phyloP scores from a whole-genome alignment of 37 sponge, comb jelly and placozoan species.

The Geodia barretti region DNA sequence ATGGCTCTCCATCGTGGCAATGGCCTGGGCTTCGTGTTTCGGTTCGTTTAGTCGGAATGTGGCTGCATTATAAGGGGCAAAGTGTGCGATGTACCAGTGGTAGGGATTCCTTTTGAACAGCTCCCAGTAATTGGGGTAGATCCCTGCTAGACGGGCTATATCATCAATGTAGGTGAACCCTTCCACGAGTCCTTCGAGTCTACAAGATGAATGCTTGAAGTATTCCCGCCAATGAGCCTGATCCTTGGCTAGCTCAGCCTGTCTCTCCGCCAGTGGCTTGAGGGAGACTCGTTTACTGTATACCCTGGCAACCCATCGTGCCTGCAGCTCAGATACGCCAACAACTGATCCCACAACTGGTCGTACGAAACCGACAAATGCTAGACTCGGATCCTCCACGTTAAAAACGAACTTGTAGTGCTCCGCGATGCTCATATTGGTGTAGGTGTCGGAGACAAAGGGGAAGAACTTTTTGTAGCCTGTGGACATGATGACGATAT shows the following conservation, averaged over 20 bases:
- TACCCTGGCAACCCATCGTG: conserved; percentile 83
- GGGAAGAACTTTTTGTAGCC: conserved; percentile 61
- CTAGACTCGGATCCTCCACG: conserved; percentile 75
- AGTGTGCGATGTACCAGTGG: conserved; percentile 64
- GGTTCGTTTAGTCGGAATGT: conserved; percentile 77
- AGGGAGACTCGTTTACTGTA: conserved; percentile 54
- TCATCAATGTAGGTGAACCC: conserved; percentile 80
- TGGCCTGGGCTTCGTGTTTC: conserved; percentile 26
- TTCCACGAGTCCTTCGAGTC: conserved; percentile 71
- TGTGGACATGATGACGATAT: conserved; percentile 73
- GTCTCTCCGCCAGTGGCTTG: conserved; percentile 44
- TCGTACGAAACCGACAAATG: conserved; percentile 82
- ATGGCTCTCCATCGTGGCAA: conserved; percentile 68
- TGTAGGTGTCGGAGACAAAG: conserved; percentile 66
- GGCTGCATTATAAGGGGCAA: conserved; percentile 78
- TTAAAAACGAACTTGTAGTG: conserved; percentile 87
- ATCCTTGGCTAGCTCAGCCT: conserved; percentile 39
- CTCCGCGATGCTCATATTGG: conserved; percentile 34
- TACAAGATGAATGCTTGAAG: conserved; percentile 54
- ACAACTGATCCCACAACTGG: conserved; percentile 85
- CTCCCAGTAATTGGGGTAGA: conserved; percentile 77
- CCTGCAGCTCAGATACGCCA: conserved; percentile 82
- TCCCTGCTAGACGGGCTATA: conserved; percentile 70
- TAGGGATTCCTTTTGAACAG: conserved; percentile 67
- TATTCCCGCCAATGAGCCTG: conserved; percentile 48